phyloP scores from a whole-genome alignment of 2,113 vertebrate species.

The Dromaius novaehollandiae region DNA sequence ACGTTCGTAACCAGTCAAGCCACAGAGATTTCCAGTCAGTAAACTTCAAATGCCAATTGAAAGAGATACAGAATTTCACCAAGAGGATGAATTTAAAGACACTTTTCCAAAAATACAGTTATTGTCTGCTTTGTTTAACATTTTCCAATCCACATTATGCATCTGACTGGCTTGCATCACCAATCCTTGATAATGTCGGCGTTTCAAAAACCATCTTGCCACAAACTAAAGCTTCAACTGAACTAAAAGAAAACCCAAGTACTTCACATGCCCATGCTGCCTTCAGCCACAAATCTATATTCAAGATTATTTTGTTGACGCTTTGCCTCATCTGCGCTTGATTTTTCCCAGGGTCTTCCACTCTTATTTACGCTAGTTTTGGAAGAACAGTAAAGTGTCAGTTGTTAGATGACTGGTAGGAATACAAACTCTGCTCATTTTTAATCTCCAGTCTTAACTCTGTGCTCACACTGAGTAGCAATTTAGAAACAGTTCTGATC shows the following conservation, averaged over 20 bases:
- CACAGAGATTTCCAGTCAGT: constrained; percentile 66
- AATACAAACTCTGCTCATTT: neutral
- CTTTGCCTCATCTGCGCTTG: neutral
- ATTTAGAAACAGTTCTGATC: neutral
- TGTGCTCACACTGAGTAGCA: neutral
- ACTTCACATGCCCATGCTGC: neutral
- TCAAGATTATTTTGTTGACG: neutral
- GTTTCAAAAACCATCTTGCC: neutral
- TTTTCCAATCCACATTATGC: neutral
- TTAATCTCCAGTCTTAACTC: neutral
- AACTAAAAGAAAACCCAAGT: neutral
- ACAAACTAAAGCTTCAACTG: constrained; percentile 1
- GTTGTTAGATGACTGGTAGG: neutral
- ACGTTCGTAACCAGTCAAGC: constrained; percentile 75
- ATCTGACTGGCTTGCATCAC: neutral
- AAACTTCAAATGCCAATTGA: constrained; percentile 59
- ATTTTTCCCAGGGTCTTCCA: neutral
- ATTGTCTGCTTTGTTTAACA: neutral
- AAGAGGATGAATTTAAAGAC: constrained; percentile 29
- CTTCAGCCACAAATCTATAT: neutral
- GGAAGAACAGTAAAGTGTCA: neutral
- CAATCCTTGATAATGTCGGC: neutral
- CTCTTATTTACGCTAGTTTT: neutral
- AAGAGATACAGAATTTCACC: constrained; percentile 28
- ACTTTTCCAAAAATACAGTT: constrained; percentile 32